phyloP scores from a whole-genome alignment of 2,113 vertebrate species.

The Ondatra zibethicus region DNA sequence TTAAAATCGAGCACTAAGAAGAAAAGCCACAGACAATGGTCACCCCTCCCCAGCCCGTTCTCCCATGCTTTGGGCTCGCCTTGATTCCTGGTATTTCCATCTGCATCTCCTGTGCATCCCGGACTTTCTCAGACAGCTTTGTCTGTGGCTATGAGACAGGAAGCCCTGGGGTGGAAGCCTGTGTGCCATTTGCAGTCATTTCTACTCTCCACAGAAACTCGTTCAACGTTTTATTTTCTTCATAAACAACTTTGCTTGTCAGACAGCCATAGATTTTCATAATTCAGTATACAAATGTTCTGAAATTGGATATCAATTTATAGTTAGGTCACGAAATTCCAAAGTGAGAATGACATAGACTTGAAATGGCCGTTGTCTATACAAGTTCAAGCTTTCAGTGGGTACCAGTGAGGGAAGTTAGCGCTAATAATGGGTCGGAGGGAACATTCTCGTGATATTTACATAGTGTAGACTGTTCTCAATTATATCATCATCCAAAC shows the following conservation, averaged over 20 bases:
- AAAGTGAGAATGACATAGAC: not conserved
- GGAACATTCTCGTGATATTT: conserved; percentile 36
- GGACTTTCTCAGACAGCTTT: conserved; percentile 5
- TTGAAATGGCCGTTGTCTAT: conserved; percentile 28
- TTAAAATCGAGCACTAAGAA: not conserved
- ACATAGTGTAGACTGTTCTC: conserved; percentile 52
- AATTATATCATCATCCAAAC: conserved; percentile 58
- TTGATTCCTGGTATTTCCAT: not conserved
- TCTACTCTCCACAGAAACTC: conserved; percentile 22
- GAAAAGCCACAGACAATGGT: not conserved
- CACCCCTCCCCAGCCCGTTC: not conserved
- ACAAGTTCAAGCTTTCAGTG: conserved; percentile 54
- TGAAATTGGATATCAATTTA: conserved; percentile 52
- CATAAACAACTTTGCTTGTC: conserved; percentile 30
- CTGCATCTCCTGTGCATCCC: not conserved
- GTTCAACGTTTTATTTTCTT: conserved; percentile 30
- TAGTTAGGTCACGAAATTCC: conserved; percentile 7
- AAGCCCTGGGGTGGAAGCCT: not conserved
- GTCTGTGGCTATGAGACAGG: not conserved
- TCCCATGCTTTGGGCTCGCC: not conserved
- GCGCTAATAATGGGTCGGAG: conserved; percentile 16
- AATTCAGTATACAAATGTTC: conserved; percentile 27
- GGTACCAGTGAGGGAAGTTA: conserved; percentile 35
- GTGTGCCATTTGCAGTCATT: not conserved
- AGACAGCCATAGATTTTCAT: conserved; percentile 31